Percentiles rank a stretch among this genome's conserved stretches.
These are phyloP conservation scores for Cephalophus harveyi DNA, from an alignment of 2,113 vertebrate genomes.

Conservation along the genomic window DNA sequence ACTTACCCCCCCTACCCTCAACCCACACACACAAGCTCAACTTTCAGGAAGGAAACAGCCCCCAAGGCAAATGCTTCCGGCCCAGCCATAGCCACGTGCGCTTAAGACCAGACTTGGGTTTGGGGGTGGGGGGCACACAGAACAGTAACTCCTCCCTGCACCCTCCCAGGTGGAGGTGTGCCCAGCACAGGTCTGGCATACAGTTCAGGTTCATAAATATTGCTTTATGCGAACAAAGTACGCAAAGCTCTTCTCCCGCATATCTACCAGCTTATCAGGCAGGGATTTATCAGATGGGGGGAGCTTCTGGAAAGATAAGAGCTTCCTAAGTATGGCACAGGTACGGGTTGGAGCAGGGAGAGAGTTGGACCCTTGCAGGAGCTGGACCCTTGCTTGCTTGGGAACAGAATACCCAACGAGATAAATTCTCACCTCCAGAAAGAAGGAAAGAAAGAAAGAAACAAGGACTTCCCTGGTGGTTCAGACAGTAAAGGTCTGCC, in stretches of 20 bases:
- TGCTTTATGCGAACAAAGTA: not conserved
- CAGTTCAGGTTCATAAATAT: not conserved
- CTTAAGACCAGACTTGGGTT: not conserved
- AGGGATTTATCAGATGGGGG: not conserved
- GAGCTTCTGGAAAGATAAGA: not conserved
- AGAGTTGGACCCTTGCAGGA: not conserved
- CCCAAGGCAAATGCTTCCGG: not conserved
- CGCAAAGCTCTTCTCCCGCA: not conserved
- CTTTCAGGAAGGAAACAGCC: not conserved
- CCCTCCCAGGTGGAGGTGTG: not conserved
- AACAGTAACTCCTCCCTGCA: not conserved
- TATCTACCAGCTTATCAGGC: not conserved
- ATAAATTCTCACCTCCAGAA: not conserved
- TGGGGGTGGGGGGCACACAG: fast-evolving
- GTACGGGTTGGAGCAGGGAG: not conserved
- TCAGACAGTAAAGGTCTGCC: not conserved
- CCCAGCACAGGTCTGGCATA: not conserved
- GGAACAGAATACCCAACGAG: not conserved
- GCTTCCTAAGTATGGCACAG: not conserved
- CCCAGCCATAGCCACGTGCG: fast-evolving
- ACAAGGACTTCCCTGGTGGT: not conserved
- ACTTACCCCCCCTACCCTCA: too few relatives aligned
- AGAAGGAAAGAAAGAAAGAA: not conserved
- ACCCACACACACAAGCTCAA: not conserved
- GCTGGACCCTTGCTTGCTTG: not conserved